Base-by-base conservation (phyloP, 1,140 invertebrate genomes). In the Conus betulinus region DNA sequence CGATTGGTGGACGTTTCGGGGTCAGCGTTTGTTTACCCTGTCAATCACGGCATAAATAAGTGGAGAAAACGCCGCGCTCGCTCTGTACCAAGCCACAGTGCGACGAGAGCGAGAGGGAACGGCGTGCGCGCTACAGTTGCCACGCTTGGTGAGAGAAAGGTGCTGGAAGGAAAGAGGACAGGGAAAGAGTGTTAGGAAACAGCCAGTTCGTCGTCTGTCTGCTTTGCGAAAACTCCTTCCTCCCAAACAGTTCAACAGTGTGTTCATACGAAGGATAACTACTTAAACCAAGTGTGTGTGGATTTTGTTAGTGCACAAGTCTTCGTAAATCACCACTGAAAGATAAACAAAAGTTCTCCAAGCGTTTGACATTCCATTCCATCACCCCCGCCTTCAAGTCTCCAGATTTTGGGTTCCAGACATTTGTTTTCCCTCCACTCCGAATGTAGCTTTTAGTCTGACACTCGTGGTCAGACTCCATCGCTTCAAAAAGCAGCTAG, bases 1-100 rank as follows among this genome's bases (percentile, higher is more conserved):
- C 17, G 39, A 79, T 89, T 87, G 60, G 81, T 87, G 81, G 15
- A 85, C 53, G 13, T 84, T 20, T n/a, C 23, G 67, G 67, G 67
- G 67, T 71, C 67, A 71, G 67, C 67, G 67, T 71, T 6, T 71
- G 67, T 71, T 71, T 71, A 74, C 67, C 23, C 51, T 83, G 53
- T 78, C 79, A 84, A 27, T 55, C 57, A 76, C 71, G 20, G 55
- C 25, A 67, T 79, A 82, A 27, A 85, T 78, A 85, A 52, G 55
- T 78, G 85, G 63, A 55, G 51, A 71, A 52, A 78, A 78, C 71
- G 17, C 6, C 25, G 20, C 23, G 25, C 55, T 55, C 23, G 53
- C 17, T 57, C n/a, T 15, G 7, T 10, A n/a, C 60, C 25, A 51
- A 63, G n/a, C 55, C 84, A 63, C 15, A 53, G 84, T 39, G 55